phyloP scores from a whole-genome alignment of 2,888 invertebrate species.

The Therioaphis trifolii region DNA sequence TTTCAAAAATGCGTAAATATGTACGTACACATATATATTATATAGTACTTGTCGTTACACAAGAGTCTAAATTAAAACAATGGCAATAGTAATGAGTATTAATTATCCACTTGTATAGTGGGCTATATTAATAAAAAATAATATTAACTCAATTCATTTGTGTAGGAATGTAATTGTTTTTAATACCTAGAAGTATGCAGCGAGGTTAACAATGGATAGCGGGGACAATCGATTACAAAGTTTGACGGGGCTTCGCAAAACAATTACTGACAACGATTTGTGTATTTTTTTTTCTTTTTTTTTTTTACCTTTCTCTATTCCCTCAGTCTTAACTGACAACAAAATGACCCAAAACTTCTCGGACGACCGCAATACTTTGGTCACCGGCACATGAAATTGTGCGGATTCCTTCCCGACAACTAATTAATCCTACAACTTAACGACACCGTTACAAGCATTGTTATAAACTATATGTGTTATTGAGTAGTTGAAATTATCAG shows the following conservation, averaged over 20 bases:
- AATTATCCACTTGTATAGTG: too few relatives aligned
- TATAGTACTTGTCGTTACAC: too few relatives aligned
- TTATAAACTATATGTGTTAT: too few relatives aligned
- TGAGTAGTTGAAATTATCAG: too few relatives aligned
- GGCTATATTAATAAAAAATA: too few relatives aligned
- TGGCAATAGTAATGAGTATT: too few relatives aligned
- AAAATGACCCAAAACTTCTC: slow-evolving; percentile 24
- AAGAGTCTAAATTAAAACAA: too few relatives aligned
- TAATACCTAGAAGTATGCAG: too few relatives aligned
- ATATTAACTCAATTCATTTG: too few relatives aligned
- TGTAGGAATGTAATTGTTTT: too few relatives aligned
- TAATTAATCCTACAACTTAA: slow-evolving; percentile 22
- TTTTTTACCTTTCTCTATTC: not conserved
- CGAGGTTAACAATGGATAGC: not conserved
- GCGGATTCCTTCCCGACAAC: not conserved
- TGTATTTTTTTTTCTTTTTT: not conserved
- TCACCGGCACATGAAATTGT: not conserved
- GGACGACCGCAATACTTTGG: not conserved
- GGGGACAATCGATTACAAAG: slow-evolving; percentile 11
- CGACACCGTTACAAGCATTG: not conserved
- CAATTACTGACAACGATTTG: not conserved
- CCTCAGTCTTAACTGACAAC: not conserved
- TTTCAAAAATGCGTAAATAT: too few relatives aligned
- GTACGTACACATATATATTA: too few relatives aligned
- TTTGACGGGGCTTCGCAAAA: not conserved